Base-by-base conservation (phyloP, 1,140 invertebrate species). In the Drosophila parabipectinata region DNA sequence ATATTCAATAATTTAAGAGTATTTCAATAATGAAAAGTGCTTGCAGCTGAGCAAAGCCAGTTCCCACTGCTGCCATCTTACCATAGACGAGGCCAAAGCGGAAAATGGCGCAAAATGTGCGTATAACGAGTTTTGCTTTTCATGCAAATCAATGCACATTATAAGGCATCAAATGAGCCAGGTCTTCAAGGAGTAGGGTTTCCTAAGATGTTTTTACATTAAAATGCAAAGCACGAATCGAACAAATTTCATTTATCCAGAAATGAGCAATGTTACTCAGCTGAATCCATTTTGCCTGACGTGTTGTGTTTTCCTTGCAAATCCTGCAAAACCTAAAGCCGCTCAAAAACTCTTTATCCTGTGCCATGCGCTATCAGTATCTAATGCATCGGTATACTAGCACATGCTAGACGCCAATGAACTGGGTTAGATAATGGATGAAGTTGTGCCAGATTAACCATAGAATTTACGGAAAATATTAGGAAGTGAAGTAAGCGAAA, bases 61-160 rank as follows among this genome's bases (percentile, higher is more conserved):
- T 24, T 53, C 14, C n/a, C 26, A 26, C 63, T 14, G 15, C 15
- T 21, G 15, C 10, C 15, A 53, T 9, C 30, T 57, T 26, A 15
- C 15, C 15, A 15, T 15, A 32, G 30, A 57, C 64, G 73, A 45
- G 72, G 62, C 54, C 72, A 72, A 24, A 32, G 66, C 55, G 54
- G 55, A 62, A 81, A 77, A 63, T 81, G 57, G 66, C 57, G 78
- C 60, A 76, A 80, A 80, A 77, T 80, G 67, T 81, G 78, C 78
- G 78, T 81, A 81, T 77, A 81, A 80, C 78, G 72, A 77, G 78
- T 52, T 50, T 60, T 58, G 72, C 66, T 81, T 77, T 67, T 81
- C 63, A 81, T 81, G 78, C 78, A 81, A 81, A 81, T 81, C 78
- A 68, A 45, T 68, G 54, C 58, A 62, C 48, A 50, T 81, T 72